A percentile compares a stretch with the other conserved stretches of the same genome.
phyloP scores from a whole-genome alignment of 2,113 vertebrate species.

The Thalassarche chlororhynchos region DNA sequence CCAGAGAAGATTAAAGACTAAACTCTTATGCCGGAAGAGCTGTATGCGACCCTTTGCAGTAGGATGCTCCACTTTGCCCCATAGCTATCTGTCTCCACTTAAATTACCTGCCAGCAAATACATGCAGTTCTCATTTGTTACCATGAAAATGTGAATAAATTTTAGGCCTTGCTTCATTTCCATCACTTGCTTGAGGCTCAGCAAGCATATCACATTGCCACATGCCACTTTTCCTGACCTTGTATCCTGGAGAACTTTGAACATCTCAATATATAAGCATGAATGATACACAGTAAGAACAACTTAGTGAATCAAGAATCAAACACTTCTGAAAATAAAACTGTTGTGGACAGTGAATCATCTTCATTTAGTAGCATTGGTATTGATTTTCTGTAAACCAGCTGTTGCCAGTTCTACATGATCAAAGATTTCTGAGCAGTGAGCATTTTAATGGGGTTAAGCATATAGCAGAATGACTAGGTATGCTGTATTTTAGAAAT shows the following conservation, averaged over 20 bases:
- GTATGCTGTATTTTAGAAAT: neutral
- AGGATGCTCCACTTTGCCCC: neutral
- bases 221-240: neutral
- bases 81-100: neutral
- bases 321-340: neutral
- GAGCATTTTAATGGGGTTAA: neutral
- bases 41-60: neutral
- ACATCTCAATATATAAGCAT: neutral
- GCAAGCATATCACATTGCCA: neutral
- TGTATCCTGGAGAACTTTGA: neutral
- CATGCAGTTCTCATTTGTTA: neutral
- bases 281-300: neutral
- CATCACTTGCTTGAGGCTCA: neutral
- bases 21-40: neutral
- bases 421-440: neutral
- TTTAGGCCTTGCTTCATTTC: neutral
- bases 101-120: neutral
- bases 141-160: slow-evolving; percentile 23
- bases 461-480: neutral
- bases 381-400: neutral
- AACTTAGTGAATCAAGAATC: neutral
- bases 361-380: neutral
- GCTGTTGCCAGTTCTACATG: neutral
- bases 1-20: neutral
- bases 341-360: neutral